phyloP scores from a whole-genome alignment of 2,888 invertebrate genomes.

The Hololepta plana region DNA sequence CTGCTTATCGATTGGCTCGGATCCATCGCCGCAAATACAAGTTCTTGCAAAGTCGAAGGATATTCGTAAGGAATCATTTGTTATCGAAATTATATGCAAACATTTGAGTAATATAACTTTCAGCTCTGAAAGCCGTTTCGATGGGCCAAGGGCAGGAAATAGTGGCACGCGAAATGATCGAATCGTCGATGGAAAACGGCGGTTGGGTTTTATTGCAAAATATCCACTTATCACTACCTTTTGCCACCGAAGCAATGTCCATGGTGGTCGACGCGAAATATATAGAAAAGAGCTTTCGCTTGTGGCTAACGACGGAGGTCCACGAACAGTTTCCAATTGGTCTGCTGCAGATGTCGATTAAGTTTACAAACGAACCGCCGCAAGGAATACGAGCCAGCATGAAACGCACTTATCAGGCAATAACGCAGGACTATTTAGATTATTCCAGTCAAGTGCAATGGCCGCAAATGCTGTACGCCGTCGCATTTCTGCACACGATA shows the following conservation, averaged over 20 bases:
- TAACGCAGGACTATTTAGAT: slow-evolving; percentile 83
- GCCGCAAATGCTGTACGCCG: slow-evolving; percentile 85
- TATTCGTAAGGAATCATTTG: slow-evolving; percentile 41
- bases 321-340: slow-evolving; percentile 88
- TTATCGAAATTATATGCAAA: too few relatives aligned
- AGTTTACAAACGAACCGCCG: slow-evolving; percentile 95
- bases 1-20: slow-evolving; percentile 86
- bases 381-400: slow-evolving; percentile 88
- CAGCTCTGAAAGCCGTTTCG: slow-evolving; percentile 70
- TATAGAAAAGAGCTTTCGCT: slow-evolving; percentile 65
- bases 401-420: slow-evolving; percentile 80
- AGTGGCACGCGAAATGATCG: slow-evolving; percentile 26
- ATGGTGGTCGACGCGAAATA: slow-evolving; percentile 70
- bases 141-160: slow-evolving; percentile 95
- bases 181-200: slow-evolving; percentile 34
- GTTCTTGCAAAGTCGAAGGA: slow-evolving; percentile 70
- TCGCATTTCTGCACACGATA: slow-evolving; percentile 88
- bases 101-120: too few relatives aligned
- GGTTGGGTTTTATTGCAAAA: slow-evolving; percentile 93
- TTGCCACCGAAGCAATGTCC: slow-evolving; percentile 84
- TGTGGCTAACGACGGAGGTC: slow-evolving; percentile 92
- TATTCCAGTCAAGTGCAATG: slow-evolving; percentile 82
- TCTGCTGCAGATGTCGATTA: slow-evolving; percentile 76
- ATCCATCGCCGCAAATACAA: slow-evolving; percentile 89
- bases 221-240: slow-evolving; percentile 87